Evolutionary conservation across 2,113 vertebrate species (phyloP), one percentile per base, ranked within the genome.

Genomic region (Oncorhynchus masou): DNA sequence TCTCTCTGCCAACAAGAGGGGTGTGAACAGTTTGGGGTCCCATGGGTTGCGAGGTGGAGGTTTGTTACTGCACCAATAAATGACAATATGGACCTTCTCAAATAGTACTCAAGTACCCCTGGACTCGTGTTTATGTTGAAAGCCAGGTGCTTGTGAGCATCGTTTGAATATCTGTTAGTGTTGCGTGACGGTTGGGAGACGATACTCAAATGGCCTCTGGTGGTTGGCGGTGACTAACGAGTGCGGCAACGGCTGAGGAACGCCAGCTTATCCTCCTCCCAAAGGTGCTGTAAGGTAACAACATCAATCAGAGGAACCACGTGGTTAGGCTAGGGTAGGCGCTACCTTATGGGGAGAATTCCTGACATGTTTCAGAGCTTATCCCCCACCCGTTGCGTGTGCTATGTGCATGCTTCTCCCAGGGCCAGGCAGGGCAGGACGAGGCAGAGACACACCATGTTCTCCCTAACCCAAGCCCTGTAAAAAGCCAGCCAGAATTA

Each of bases 241-340:
- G 51, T 15, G 1, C 4, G 51, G 51, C 60, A 16, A 9, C 16
- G 16, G 51, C 51, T 54, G 51, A 54, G 51, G 16, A 54, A 54
- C 51, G 16, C 51, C 51, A 16, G 12, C 51, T 54, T 54, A 16
- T 54, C 16, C 16, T 45, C 67, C n/a, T 76, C 62, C 5, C 29
- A 62, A 65, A 82, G 81, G 81, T 84, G 34, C n/a, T 60, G 66
- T 82, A 71, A 86, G 82, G 85, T 82, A 80, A 76, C 75, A 59
- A 62, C 57, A 67, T 76, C 65, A 67, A 73, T 84, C 80, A 76
- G 24, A 39, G 22, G 51, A 27, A 54, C 9, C 12, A 15, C 13
- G 1, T 54, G 51, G 39, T 9, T 45, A 65, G 76, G 73, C 51
- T 73, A 64, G 25, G 62, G 22, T 75, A 75, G 48, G 49, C 71